Conservation (phyloP, 2,797 vertebrate species). For the Poeciliopsis turneri region DNA sequence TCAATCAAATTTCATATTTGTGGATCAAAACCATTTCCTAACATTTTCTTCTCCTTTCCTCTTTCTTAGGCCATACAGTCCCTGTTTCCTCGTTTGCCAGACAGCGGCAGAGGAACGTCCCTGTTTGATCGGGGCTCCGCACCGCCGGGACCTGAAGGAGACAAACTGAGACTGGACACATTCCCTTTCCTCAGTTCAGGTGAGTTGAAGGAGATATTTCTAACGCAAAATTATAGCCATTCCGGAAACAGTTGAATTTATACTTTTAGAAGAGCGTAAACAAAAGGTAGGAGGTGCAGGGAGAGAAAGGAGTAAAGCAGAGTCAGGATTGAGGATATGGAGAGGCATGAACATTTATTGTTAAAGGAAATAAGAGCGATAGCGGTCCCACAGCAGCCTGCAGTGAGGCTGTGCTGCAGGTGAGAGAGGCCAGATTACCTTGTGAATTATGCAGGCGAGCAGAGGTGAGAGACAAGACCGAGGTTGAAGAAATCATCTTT, state of each 20-base stretch:
- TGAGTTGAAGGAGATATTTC: conserved; percentile 63
- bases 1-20: neutral
- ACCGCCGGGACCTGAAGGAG: conserved; percentile 82
- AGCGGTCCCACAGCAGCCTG: conserved; percentile 60
- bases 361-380: conserved; percentile 74
- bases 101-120: conserved; percentile 79
- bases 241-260: conserved; percentile 8
- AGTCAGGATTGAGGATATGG: conserved; percentile 61
- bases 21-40: conserved; percentile 17
- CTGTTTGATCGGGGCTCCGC: conserved; percentile 83
- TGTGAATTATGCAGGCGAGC: conserved; percentile 66
- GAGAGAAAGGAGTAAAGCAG: conserved; percentile 33
- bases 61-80: conserved; percentile 86
- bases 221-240: neutral
- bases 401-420: conserved; percentile 61
- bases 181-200: conserved; percentile 90
- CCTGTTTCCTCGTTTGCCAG: conserved; percentile 90
- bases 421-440: conserved; percentile 59
- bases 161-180: conserved; percentile 88
- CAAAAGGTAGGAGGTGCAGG: conserved; percentile 37
- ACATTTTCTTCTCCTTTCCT: conserved; percentile 15
- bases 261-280: conserved; percentile 16
- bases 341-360: conserved; percentile 71
- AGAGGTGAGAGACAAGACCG: conserved; percentile 35
- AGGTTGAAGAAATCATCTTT: conserved; percentile 38